Evolutionary conservation across 2,113 vertebrate genomes (phyloP).

Genomic region (Engraulis encrasicolus): DNA sequence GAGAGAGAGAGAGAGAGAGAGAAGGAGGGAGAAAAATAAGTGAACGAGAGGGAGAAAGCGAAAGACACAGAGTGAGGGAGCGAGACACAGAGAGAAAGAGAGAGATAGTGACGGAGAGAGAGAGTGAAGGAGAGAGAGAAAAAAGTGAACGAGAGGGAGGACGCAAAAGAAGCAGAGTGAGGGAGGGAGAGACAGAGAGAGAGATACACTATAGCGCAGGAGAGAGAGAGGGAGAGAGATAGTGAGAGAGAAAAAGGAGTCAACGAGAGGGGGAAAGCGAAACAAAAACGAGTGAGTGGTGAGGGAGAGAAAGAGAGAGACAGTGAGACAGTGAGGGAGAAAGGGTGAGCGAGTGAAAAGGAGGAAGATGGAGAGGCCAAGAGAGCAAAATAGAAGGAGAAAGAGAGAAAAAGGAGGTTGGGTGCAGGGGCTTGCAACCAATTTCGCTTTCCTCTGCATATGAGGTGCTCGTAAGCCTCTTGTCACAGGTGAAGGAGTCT

Average conservation of each 20-base stretch:
- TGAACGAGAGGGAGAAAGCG: not conserved
- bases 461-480: conserved; percentile 60
- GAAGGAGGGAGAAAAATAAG: no score
- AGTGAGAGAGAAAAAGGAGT: not conserved
- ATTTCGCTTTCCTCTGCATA: conserved; percentile 62
- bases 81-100: not conserved
- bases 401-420: not conserved
- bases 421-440: conserved; percentile 55
- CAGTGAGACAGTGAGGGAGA: conserved; percentile 33
- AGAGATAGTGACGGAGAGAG: not conserved
- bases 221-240: not conserved
- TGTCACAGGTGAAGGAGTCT: conserved; percentile 74
- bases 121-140: not conserved
- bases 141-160: not conserved
- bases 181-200: no score
- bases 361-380: conserved; percentile 41
- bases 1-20: not conserved
- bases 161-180: no score
- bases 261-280: not conserved
- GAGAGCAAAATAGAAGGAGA: not conserved
- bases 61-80: not conserved
- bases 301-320: not conserved
- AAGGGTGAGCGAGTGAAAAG: not conserved
- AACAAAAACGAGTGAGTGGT: not conserved
- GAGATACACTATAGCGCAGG: no score